Percentiles rank a stretch among this genome's conserved stretches.
Evolutionary conservation across 2,888 invertebrate species (phyloP).

Genomic region (Trimorus sp.): DNA sequence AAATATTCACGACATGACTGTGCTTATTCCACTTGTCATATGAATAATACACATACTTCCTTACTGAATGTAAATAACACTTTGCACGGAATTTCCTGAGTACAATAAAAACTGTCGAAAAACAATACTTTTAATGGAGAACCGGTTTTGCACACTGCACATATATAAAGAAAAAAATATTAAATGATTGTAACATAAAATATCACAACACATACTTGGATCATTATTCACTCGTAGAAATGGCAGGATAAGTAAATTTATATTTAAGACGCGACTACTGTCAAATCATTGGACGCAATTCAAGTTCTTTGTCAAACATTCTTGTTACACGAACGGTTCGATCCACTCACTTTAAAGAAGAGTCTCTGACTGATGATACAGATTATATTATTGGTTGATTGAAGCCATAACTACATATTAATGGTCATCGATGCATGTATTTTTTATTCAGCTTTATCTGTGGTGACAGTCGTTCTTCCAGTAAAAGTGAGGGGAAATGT

Average conservation of each 20-base stretch:
- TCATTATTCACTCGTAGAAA: not conserved
- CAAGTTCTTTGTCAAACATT: constrained; percentile 43
- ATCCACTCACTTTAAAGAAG: constrained; percentile 49
- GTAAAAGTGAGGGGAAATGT: constrained; percentile 2
- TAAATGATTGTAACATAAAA: not conserved
- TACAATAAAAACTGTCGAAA: too few relatives aligned
- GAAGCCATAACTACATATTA: constrained; percentile 50
- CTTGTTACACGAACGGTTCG: constrained; percentile 44
- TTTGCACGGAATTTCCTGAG: too few relatives aligned
- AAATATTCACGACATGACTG: too few relatives aligned
- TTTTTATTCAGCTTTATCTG: constrained; percentile 48
- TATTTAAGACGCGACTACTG: not conserved
- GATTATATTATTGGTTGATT: constrained; percentile 46
- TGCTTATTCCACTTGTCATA: too few relatives aligned
- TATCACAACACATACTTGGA: not conserved
- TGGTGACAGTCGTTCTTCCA: not conserved
- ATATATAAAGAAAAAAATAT: too few relatives aligned
- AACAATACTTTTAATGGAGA: too few relatives aligned
- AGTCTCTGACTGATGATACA: constrained; percentile 45
- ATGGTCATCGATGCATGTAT: constrained; percentile 25
- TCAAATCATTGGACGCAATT: constrained; percentile 23
- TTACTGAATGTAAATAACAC: too few relatives aligned
- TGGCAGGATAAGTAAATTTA: not conserved
- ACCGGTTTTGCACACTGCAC: too few relatives aligned
- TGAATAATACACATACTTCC: too few relatives aligned